Evolutionary conservation across 2,113 vertebrate species (phyloP).

Genomic region (Oenanthe melanoleuca): DNA sequence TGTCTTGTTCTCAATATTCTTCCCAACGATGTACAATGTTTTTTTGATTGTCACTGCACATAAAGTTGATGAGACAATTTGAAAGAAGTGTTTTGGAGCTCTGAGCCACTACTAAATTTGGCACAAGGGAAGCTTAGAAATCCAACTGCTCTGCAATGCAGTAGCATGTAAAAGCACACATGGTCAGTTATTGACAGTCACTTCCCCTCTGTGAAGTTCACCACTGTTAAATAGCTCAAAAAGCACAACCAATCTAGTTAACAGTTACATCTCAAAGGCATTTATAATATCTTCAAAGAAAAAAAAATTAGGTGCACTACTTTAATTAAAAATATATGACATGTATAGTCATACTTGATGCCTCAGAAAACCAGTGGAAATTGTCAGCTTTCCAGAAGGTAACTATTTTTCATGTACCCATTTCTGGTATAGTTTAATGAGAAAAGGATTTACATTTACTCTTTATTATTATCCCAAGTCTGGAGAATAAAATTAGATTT

Average conservation of each 20-base stretch:
- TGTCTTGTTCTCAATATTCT: background rate
- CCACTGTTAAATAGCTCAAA: background rate
- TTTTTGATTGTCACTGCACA: background rate
- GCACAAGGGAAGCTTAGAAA: background rate
- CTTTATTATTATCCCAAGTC: background rate
- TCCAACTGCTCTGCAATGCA: rapidly evolving
- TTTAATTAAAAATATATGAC: background rate
- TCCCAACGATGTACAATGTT: rapidly evolving
- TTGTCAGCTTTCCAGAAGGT: background rate
- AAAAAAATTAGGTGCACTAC: background rate
- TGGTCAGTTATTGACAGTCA: background rate
- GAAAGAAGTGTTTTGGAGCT: background rate
- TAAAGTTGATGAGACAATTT: background rate
- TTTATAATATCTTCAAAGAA: background rate
- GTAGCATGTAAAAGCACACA: background rate
- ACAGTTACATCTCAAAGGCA: background rate
- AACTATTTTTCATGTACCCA: background rate
- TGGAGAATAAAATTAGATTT: background rate
- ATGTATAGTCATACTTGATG: background rate
- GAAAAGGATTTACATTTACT: background rate
- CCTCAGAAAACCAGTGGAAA: background rate
- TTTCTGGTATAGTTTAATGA: background rate
- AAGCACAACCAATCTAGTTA: background rate
- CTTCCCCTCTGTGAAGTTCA: background rate
- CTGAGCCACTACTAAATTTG: background rate